Evolutionary conservation across 2,888 invertebrate species (phyloP), one percentile per base, ranked within the genome.

Genomic region (Drosophila aldrichi): DNA sequence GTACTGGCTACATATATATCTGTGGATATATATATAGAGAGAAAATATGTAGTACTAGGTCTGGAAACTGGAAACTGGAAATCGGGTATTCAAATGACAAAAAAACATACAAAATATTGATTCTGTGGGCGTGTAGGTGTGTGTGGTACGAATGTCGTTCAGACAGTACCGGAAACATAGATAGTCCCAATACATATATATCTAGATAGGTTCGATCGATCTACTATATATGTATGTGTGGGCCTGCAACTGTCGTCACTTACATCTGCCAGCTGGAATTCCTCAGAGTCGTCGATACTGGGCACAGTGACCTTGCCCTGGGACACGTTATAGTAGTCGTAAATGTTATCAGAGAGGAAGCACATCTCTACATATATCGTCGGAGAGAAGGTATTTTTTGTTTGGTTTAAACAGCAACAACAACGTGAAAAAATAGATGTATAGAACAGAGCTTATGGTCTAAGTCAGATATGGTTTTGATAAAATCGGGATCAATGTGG

Each of bases 251-350:
- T 69, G 71, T 78, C 70, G 79, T 71, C 80, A 97, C 97, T 97
- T 96, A 97, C 97, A 94, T 97, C 97, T 90, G 97, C 97, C 91
- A 97, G 94, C 74, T 76, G 36, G 95, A 96, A 96, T 96, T 99
- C 99, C 94, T 98, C 98, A 92, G 95, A 96, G 94, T 99, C 99
- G 94, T 99, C 98, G 91, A 99, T 96, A 94, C 95, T 96, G 92
- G 98, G 98, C 93, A 99, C 98, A 91, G 96, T 96, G 93, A 96
- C 95, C 95, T 98, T 98, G 95, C 99, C 99, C 96, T 99, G 99
- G 92, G 98, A 95, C 93, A 98, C 97, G 95, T 96, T 97, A 95
- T 95, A 94, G 95, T 98, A 99, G 94, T 97, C 97, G 95, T 97
- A 95, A 94, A 98, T 96, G 95, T 98, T 96, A 94, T 98, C 95